A percentile compares a stretch with the other conserved stretches of the same genome.
phyloP scores from a whole-genome alignment of 2,888 invertebrate genomes.

The Dioctria linearis region DNA sequence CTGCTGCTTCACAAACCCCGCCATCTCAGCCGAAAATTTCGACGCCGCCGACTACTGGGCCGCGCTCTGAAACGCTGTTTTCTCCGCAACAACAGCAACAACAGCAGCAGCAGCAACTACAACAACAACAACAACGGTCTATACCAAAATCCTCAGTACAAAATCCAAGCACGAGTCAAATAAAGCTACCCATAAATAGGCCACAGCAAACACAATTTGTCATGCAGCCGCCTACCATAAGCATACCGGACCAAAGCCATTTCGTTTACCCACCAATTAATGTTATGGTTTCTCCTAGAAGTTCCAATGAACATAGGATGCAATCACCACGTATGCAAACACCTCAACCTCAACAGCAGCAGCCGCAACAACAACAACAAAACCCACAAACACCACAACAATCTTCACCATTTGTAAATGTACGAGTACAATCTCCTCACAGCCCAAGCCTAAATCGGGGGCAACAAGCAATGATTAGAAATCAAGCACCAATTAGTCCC shows the following conservation, averaged over 20 bases:
- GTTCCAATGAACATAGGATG: conserved; percentile 66
- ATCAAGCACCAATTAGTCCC: conserved; percentile 58
- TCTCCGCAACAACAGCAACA: not conserved
- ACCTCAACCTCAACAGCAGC: conserved; percentile 60
- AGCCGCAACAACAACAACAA: conserved; percentile 60
- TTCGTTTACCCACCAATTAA: conserved; percentile 66
- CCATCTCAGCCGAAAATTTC: not conserved
- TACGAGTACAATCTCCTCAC: conserved; percentile 68
- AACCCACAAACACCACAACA: conserved; percentile 59
- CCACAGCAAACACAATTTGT: conserved; percentile 67
- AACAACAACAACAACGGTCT: not conserved
- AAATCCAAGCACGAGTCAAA: conserved; percentile 61
- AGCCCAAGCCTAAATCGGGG: conserved; percentile 65
- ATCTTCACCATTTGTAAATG: conserved; percentile 61
- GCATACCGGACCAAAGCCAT: conserved; percentile 74
- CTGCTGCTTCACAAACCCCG: conserved; percentile 13
- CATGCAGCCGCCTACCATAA: conserved; percentile 78
- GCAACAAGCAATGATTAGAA: conserved; percentile 60
- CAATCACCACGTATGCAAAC: conserved; percentile 62
- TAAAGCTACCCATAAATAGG: conserved; percentile 69
- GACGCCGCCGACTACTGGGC: conserved; percentile 60
- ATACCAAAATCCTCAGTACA: conserved; percentile 36
- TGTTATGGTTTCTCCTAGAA: conserved; percentile 69
- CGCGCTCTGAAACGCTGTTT: conserved; percentile 19
- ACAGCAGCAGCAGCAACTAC: not conserved